phyloP scores from a whole-genome alignment of 37 sponge, comb jelly and placozoan species.

The Corticium candelabrum region DNA sequence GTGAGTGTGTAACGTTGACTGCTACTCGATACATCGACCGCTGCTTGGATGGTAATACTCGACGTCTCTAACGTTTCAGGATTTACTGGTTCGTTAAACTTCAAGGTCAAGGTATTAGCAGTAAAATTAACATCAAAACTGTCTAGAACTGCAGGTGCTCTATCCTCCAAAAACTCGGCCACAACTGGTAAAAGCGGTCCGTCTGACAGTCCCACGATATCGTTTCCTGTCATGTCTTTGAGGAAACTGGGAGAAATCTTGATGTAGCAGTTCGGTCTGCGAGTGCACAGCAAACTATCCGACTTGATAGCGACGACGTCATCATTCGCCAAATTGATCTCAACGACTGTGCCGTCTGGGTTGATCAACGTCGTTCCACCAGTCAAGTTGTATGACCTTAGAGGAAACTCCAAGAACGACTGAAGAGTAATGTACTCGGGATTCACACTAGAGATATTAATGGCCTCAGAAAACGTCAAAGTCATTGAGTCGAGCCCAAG shows the following conservation, averaged over 20 bases:
- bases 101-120: conserved; percentile 33
- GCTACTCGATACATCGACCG: conserved; percentile 33
- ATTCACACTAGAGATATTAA: conserved; percentile 32
- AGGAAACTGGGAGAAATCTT: conserved; percentile 40
- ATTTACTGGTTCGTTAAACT: conserved; percentile 77
- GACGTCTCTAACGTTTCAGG: conserved; percentile 43
- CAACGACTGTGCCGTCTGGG: conserved; percentile 41
- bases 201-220: conserved; percentile 6
- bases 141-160: conserved; percentile 39
- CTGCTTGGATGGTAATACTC: conserved; percentile 65
- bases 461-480: conserved; percentile 43
- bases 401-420: conserved; percentile 25
- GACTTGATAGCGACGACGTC: conserved; percentile 67
- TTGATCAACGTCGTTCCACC: conserved; percentile 41
- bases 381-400: conserved; percentile 24
- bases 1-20: conserved; percentile 14
- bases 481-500: conserved; percentile 9
- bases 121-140: conserved; percentile 53
- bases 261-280: conserved; percentile 38
- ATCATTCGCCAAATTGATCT: conserved; percentile 33
- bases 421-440: conserved; percentile 48
- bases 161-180: conserved; percentile 42
- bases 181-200: not conserved
- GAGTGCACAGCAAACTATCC: conserved; percentile 36
- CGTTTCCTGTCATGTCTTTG: conserved; percentile 49